A percentile compares a stretch with the other conserved stretches of the same genome.
These are phyloP conservation scores for Syngnathus typhle DNA, from an alignment of 2,113 vertebrate species.

Conservation along the genomic window DNA sequence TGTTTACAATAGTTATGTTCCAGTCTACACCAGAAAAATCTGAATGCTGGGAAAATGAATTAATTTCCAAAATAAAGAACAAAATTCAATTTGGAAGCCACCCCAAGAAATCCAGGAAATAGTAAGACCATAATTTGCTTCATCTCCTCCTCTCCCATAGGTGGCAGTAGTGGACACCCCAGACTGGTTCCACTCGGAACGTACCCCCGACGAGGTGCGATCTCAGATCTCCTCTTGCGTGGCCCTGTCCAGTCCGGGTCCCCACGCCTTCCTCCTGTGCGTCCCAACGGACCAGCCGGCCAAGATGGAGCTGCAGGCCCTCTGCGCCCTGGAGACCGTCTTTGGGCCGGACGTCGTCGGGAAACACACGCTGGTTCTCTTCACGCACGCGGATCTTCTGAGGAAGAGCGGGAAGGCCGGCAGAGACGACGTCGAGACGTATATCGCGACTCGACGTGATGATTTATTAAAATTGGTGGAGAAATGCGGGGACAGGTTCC, in stretches of 20 bases:
- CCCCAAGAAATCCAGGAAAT: no score
- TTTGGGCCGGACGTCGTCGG: conserved; percentile 57
- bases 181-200: conserved; percentile 66
- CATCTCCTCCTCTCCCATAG: conserved; percentile 37
- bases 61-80: no score
- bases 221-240: conserved; percentile 65
- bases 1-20: neutral
- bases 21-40: no score
- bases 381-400: conserved; percentile 62
- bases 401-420: conserved; percentile 21
- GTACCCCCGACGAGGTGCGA: conserved; percentile 54
- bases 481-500: conserved; percentile 67
- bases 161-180: conserved; percentile 70
- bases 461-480: conserved; percentile 71
- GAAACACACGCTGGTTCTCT: conserved; percentile 60
- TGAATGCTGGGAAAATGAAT: no score
- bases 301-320: conserved; percentile 47
- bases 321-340: conserved; percentile 42
- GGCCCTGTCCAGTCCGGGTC: conserved; percentile 64
- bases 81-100: no score
- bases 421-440: conserved; percentile 48
- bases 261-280: conserved; percentile 72
- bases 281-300: conserved; percentile 66
- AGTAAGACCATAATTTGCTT: no score
- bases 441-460: conserved; percentile 51